phyloP scores from a whole-genome alignment of 1,140 invertebrate species.

The Gryon sp. region DNA sequence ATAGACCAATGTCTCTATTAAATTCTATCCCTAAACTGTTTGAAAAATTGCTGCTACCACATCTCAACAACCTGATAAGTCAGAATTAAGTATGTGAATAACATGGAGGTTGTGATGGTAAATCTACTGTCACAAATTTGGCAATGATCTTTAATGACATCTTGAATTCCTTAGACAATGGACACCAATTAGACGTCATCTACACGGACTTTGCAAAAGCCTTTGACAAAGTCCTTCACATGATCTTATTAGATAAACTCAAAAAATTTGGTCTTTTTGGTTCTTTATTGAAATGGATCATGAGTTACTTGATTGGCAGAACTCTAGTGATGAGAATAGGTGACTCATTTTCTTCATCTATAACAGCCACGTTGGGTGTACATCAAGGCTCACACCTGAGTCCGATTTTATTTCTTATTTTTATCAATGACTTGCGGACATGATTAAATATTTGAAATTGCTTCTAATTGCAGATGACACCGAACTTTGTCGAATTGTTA shows the following conservation, averaged over 20 bases:
- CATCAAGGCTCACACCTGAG: slow-evolving; percentile 1
- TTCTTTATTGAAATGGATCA: too few relatives aligned
- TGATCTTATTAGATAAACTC: neutral
- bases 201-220: too few relatives aligned
- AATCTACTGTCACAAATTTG: slow-evolving; percentile 15
- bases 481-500: too few relatives aligned
- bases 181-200: too few relatives aligned
- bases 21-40: slow-evolving; percentile 14
- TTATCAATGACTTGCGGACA: slow-evolving; percentile 1
- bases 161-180: too few relatives aligned
- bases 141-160: neutral
- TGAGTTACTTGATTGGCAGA: neutral
- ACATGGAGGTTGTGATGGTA: slow-evolving; percentile 13
- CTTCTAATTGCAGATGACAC: neutral
- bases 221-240: neutral
- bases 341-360: neutral
- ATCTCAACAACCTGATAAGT: too few relatives aligned
- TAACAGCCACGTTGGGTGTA: neutral
- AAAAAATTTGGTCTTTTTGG: neutral
- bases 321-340: too few relatives aligned
- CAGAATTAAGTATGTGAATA: neutral
- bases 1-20: slow-evolving; percentile 14
- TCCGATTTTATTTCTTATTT: neutral
- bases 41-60: neutral
- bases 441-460: neutral